Conservation (phyloP, 2,797 vertebrate genomes). For the Chaetodon trifasciatus region DNA sequence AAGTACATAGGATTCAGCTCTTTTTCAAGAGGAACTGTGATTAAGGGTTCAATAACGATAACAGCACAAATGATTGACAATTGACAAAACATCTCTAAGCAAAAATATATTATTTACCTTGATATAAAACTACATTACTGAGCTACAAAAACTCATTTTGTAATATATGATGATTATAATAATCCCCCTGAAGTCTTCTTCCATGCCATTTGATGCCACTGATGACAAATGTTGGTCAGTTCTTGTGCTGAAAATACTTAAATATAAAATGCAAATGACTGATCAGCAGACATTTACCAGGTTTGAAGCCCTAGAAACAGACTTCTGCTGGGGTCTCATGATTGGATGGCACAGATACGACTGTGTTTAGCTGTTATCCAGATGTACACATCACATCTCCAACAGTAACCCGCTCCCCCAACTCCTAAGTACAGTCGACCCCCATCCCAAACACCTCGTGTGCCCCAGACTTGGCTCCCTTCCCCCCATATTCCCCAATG, state of each 20-base stretch:
- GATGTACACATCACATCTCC: slow-evolving; percentile 39
- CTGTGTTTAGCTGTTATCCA: slow-evolving; percentile 34
- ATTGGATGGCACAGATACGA: slow-evolving; percentile 50
- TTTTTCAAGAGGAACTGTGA: too few relatives aligned
- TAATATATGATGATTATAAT: too few relatives aligned
- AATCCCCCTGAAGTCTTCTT: too few relatives aligned
- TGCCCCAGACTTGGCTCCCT: slow-evolving; percentile 46
- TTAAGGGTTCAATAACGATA: too few relatives aligned
- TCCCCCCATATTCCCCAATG: slow-evolving; percentile 50
- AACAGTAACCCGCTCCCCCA: slow-evolving; percentile 23
- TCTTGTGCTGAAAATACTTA: background rate
- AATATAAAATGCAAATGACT: background rate
- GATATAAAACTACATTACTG: too few relatives aligned
- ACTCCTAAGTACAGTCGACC: slow-evolving; percentile 39
- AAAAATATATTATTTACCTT: too few relatives aligned
- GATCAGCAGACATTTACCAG: slow-evolving; percentile 10
- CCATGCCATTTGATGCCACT: too few relatives aligned
- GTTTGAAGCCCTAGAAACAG: slow-evolving; percentile 37
- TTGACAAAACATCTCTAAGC: too few relatives aligned
- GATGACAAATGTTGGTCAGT: background rate
- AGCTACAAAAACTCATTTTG: too few relatives aligned
- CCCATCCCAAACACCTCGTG: slow-evolving; percentile 51
- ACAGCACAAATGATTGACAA: too few relatives aligned
- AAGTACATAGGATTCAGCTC: too few relatives aligned
- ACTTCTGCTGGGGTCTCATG: slow-evolving; percentile 19